These are phyloP conservation scores for Drosophila paracracens DNA, from an alignment of 2,888 invertebrate genomes.

Conservation along the genomic window DNA sequence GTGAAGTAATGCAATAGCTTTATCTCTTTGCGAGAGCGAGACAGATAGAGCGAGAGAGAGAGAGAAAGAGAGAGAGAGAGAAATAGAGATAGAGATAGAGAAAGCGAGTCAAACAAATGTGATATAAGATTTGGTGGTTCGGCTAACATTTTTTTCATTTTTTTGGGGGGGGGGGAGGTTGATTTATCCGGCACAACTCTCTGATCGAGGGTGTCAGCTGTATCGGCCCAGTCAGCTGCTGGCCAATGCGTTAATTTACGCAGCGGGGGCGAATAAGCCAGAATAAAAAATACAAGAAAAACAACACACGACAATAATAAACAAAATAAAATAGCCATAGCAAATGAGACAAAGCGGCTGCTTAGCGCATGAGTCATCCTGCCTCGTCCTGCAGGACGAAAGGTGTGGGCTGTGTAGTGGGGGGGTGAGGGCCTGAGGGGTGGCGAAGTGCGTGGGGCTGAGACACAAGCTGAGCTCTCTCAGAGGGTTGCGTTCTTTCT, in stretches of 20 bases:
- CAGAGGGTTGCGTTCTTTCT: constrained; percentile 42
- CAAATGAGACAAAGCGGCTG: constrained; percentile 56
- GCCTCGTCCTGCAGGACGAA: constrained; percentile 7
- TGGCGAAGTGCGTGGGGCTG: constrained; percentile 41
- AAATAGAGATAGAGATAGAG: not conserved
- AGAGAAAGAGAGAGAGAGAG: not conserved
- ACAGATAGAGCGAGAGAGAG: not conserved
- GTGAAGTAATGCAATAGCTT: constrained; percentile 28
- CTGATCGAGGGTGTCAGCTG: constrained; percentile 52
- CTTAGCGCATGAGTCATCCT: constrained; percentile 55
- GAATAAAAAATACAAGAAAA: constrained; percentile 6
- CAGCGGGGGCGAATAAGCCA: constrained; percentile 18
- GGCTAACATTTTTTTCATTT: not conserved
- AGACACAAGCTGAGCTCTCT: constrained; percentile 12
- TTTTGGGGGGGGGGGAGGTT: constrained; percentile 6
- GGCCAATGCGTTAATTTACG: constrained; percentile 31
- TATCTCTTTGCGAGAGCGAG: constrained; percentile 35
- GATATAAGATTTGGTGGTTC: constrained; percentile 9
- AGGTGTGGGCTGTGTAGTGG: constrained; percentile 26
- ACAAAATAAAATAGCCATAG: constrained; percentile 54
- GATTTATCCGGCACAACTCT: constrained; percentile 19
- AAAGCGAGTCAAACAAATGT: constrained; percentile 20
- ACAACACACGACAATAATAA: constrained; percentile 31
- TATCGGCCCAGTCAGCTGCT: constrained; percentile 40
- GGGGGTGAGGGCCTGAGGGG: constrained; percentile 35